Evolutionary conservation across 1,140 invertebrate genomes (phyloP), one percentile per base, ranked within the genome.

Genomic region (Drosophila miranda): DNA sequence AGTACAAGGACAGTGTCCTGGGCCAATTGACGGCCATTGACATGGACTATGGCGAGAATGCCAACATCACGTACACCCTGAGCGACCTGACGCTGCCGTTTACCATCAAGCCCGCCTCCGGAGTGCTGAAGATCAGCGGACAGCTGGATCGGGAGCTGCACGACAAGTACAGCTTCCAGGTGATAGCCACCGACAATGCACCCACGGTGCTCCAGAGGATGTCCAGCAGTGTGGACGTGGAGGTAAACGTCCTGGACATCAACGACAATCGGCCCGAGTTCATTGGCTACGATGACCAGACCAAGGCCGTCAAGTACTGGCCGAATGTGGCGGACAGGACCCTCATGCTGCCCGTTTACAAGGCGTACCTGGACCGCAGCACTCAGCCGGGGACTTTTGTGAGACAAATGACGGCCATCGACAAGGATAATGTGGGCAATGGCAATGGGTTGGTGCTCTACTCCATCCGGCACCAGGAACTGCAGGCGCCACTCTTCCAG

Each of bases 361-460:
- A 94, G 68, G 93, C 94, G 0, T 93, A 93, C 6, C 87, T 95
- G 19, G 92, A 93, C 52, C 95, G 96, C 79, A 95, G 95, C 80
- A 93, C 92, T 11, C 93, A 94, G 1, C 92, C 95, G 2, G 95
- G 95, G 14, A 94, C 94, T 6, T 92, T 93, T 9, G 94, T 97
- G 0, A 93, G 93, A 2, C 93, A 93, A 90, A 93, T 98, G 2
- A 94, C 93, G 57, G 97, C 97, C 0, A 96, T 96, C 48, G 97
- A 98, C 91, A 93, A 94, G 0, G 97, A 98, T 89, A 95, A 95
- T 78, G 92, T 94, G 28, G 95, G 94, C 0, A 97, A 97, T 83
- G 96, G 96, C 43, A 96, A 96, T 80, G 95, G 95, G 0, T 82
- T 96, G n/a, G 93, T 96, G 2, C 82, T 96, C 0, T 96, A 95